Percentiles rank a stretch among this genome's conserved stretches.
Evolutionary conservation across 2,888 invertebrate genomes (phyloP).

Genomic region (Drosophila longiperda): DNA sequence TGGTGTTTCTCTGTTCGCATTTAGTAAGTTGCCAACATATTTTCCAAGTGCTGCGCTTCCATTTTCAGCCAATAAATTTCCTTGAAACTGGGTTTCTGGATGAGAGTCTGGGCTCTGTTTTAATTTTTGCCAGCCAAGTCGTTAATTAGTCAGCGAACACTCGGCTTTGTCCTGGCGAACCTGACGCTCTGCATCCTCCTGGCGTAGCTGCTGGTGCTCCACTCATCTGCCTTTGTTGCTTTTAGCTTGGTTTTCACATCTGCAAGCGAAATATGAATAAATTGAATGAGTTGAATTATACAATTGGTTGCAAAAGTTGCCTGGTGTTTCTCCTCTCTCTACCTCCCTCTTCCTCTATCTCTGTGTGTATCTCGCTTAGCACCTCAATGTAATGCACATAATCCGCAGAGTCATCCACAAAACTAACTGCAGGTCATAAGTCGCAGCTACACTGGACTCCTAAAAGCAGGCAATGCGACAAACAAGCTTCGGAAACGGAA

Average conservation of each 20-base stretch:
- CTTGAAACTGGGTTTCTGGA: slow-evolving; percentile 4
- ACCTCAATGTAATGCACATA: slow-evolving; percentile 2
- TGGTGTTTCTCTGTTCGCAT: not conserved
- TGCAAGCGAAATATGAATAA: slow-evolving; percentile 57
- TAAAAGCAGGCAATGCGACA: slow-evolving; percentile 46
- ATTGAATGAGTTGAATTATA: slow-evolving; percentile 52
- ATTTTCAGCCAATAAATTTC: slow-evolving; percentile 53
- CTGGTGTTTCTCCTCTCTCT: slow-evolving; percentile 14
- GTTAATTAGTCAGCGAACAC: slow-evolving; percentile 44
- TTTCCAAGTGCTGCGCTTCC: slow-evolving; percentile 23
- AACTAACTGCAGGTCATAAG: slow-evolving; percentile 30
- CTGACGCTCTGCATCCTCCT: slow-evolving; percentile 4
- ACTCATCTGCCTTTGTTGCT: slow-evolving; percentile 4
- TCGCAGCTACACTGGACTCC: slow-evolving; percentile 9
- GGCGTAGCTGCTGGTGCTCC: slow-evolving; percentile 20
- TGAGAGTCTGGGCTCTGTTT: not conserved
- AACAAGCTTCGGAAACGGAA: slow-evolving; percentile 60
- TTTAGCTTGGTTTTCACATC: slow-evolving; percentile 32
- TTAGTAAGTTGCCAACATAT: slow-evolving; percentile 10
- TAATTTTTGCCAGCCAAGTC: slow-evolving; percentile 31
- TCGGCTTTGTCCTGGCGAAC: not conserved
- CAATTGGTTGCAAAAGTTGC: slow-evolving; percentile 27
- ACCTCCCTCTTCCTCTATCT: not conserved
- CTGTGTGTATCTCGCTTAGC: not conserved
- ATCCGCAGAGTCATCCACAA: slow-evolving; percentile 14